Conservation (phyloP, 2,113 vertebrate species). For the Cyprinodon variegatus region DNA sequence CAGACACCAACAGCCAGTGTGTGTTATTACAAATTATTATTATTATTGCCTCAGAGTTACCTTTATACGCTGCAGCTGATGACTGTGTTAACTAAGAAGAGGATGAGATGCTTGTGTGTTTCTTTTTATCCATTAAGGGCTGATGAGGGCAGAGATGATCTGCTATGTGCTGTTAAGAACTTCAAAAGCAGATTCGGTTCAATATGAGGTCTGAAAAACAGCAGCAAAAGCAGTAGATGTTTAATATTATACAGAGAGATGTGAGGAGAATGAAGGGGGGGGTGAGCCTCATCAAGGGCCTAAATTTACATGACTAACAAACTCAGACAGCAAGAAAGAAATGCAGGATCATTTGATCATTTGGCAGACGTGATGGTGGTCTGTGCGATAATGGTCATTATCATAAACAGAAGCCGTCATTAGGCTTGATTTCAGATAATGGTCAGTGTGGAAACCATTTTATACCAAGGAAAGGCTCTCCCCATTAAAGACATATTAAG, state of each 20-base stretch:
- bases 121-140: slow-evolving; percentile 53
- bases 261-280: slow-evolving; percentile 30
- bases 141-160: slow-evolving; percentile 62
- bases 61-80: slow-evolving; percentile 54
- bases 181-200: slow-evolving; percentile 71
- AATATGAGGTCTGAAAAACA: slow-evolving; percentile 67
- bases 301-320: slow-evolving; percentile 75
- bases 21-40: slow-evolving; percentile 78
- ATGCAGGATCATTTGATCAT: slow-evolving; percentile 77
- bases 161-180: slow-evolving; percentile 58
- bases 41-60: slow-evolving; percentile 72
- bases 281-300: slow-evolving; percentile 65
- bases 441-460: slow-evolving; percentile 78
- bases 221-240: slow-evolving; percentile 53
- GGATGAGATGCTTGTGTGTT: slow-evolving; percentile 37
- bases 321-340: slow-evolving; percentile 70
- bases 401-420: slow-evolving; percentile 77
- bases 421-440: slow-evolving; percentile 82
- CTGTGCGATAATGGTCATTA: slow-evolving; percentile 78
- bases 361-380: slow-evolving; percentile 76
- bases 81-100: slow-evolving; percentile 60
- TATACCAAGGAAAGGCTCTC: slow-evolving; percentile 73
- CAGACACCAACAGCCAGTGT: slow-evolving; percentile 67
- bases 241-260: slow-evolving; percentile 60
- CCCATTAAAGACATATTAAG: slow-evolving; percentile 82